Percentiles rank a stretch among this genome's conserved stretches.
Conservation (phyloP, 1,140 invertebrate species). For the Drosophila novamexicana region DNA sequence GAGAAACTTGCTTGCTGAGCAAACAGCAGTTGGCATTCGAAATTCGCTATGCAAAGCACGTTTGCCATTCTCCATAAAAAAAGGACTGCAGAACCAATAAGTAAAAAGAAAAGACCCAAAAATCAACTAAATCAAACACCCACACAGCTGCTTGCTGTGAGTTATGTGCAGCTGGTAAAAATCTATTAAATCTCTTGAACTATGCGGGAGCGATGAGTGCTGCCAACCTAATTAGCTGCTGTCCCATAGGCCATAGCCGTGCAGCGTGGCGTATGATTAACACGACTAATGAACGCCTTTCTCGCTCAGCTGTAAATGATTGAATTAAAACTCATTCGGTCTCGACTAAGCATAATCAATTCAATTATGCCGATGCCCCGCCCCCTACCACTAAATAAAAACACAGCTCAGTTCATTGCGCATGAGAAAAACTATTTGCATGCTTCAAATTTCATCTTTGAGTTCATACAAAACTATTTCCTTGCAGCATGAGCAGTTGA, state of each 20-base stretch:
- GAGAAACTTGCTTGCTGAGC: conserved; percentile 10
- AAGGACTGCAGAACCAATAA: conserved; percentile 55
- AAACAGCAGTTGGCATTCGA: conserved; percentile 1
- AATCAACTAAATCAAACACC: conserved; percentile 44
- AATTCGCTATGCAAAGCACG: conserved; percentile 62
- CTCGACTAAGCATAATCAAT: conserved; percentile 56
- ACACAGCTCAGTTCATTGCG: conserved; percentile 46
- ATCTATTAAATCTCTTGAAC: conserved; percentile 46
- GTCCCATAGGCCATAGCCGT: conserved; percentile 46
- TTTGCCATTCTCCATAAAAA: conserved; percentile 22
- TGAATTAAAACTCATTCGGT: conserved; percentile 69
- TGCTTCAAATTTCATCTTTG: conserved; percentile 44
- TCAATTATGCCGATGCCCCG: conserved; percentile 51
- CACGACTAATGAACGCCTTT: conserved; percentile 74
- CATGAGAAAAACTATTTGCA: conserved; percentile 64
- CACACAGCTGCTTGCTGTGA: background rate
- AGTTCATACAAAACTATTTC: conserved; percentile 23
- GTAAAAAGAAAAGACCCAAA: conserved; percentile 50
- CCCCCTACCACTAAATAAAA: background rate
- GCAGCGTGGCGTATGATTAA: conserved; percentile 78
- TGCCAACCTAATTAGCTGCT: conserved; percentile 61
- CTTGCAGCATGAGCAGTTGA: conserved; percentile 36
- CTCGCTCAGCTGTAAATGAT: conserved; percentile 69
- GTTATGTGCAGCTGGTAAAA: conserved; percentile 13
- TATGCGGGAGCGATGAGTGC: conserved; percentile 23